Evolutionary conservation across 2,888 invertebrate species (phyloP).

Genomic region (Hydropsyche betteni): DNA sequence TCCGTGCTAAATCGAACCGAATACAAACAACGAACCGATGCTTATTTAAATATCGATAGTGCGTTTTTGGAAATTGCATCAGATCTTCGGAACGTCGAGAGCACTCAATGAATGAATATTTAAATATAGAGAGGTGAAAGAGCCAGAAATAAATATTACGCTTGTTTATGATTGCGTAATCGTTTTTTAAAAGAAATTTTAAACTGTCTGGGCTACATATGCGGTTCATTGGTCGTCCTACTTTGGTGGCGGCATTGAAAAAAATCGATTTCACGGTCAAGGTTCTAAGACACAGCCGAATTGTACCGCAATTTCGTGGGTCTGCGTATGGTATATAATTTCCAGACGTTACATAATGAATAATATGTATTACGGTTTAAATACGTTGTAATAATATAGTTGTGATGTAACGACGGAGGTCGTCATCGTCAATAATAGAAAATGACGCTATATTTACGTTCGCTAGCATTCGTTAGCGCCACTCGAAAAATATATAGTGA

Average conservation of each 20-base stretch:
- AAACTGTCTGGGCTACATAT: background rate
- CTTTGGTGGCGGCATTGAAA: slow-evolving; percentile 13
- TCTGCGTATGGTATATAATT: background rate
- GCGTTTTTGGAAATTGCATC: no score
- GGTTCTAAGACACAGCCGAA: background rate
- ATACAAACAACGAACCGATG: background rate
- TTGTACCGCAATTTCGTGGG: background rate
- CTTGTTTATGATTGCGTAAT: no score
- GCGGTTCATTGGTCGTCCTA: slow-evolving; percentile 18
- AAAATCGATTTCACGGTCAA: slow-evolving; percentile 36
- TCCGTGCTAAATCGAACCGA: slow-evolving; percentile 10
- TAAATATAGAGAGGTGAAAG: no score
- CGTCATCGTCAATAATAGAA: slow-evolving; percentile 40
- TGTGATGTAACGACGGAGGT: slow-evolving; percentile 10
- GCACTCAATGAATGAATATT: no score
- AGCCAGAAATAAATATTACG: no score
- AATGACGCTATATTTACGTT: slow-evolving; percentile 42
- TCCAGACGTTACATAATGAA: background rate
- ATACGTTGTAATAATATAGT: background rate
- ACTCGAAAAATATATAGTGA: slow-evolving; percentile 10
- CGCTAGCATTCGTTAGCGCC: slow-evolving; percentile 22
- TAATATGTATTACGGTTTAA: background rate
- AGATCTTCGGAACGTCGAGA: no score
- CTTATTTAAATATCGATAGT: slow-evolving; percentile 4
- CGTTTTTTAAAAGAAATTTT: no score